A percentile compares a stretch with the other conserved stretches of the same genome.
phyloP scores from a whole-genome alignment of 2,888 invertebrate species.

The Nycteola revayana region DNA sequence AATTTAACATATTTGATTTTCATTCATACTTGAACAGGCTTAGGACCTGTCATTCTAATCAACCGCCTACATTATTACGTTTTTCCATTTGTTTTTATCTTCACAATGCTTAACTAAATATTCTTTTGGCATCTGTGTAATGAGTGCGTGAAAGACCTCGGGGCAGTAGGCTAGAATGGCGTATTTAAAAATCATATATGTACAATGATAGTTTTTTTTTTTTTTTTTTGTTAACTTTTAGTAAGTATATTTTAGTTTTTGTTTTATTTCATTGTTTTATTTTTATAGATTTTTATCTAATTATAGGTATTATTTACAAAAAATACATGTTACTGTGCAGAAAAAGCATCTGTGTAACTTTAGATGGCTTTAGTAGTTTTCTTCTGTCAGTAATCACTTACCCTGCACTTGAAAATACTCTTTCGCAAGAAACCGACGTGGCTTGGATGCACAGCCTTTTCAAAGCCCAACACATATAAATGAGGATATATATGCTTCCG shows the following conservation, averaged over 20 bases:
- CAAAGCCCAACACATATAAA: constrained; percentile 2
- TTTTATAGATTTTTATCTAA: not conserved
- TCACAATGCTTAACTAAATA: too few relatives aligned
- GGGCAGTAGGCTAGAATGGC: too few relatives aligned
- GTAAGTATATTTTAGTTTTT: too few relatives aligned
- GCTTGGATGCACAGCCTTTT: constrained; percentile 9
- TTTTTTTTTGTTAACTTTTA: not conserved
- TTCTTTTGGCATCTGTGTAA: too few relatives aligned
- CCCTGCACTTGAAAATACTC: constrained; percentile 6
- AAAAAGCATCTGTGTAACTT: constrained; percentile 6
- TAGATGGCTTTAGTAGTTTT: constrained; percentile 3
- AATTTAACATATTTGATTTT: too few relatives aligned
- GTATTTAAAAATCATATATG: constrained; percentile 4
- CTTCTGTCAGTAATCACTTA: constrained; percentile 1
- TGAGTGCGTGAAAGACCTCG: too few relatives aligned
- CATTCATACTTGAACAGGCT: too few relatives aligned
- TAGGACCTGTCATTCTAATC: too few relatives aligned
- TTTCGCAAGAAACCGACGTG: constrained; percentile 6
- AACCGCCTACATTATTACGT: too few relatives aligned
- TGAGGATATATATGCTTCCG: constrained; percentile 5
- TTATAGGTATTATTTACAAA: not conserved
- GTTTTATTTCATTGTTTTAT: not conserved
- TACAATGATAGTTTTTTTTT: constrained; percentile 1
- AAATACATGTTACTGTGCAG: constrained; percentile 1
- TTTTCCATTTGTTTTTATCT: too few relatives aligned